Evolutionary conservation across 2,888 invertebrate genomes (phyloP), one percentile per base, ranked within the genome.

Genomic region (Leptinotarsa juncta): DNA sequence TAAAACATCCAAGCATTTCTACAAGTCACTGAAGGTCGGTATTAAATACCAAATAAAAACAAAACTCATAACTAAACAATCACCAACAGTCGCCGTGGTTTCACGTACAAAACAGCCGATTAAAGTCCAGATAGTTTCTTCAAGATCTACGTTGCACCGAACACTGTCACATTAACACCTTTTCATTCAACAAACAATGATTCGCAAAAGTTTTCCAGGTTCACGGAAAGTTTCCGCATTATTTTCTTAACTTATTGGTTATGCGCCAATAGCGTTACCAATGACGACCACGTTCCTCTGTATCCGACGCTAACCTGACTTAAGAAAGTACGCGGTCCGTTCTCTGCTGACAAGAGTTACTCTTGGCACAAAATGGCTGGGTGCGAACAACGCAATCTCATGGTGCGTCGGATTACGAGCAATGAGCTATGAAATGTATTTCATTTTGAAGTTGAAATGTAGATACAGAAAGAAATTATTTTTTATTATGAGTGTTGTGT

Each of bases 241-340:
- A 69, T 77, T 72, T 72, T 55, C 68, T 71, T 74, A 73, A 74
- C 53, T 62, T 74, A 62, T 50, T 70, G 76, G 76, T 71, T 73
- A 67, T 74, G 77, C 75, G 72, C 73, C 75, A 70, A 70, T 69
- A 75, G 75, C 77, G 77, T 77, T 73, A 76, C 77, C 72, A 70
- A 12, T 67, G 53, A 65, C 70, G 55, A 77, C 76, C 70, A 73
- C 73, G 75, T 77, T 78, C 77, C 75, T 72, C 57, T 77, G 69
- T 73, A 72, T 75, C 72, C 75, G 67, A 70, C 70, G 77, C 81
- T 80, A 79, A 82, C 80, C 82, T 79, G 79, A 80, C 82, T 83
- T 82, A 83, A 83, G 81, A 82, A 83, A 81, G 79, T 79, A 80
- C 73, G 78, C 73, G 72, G 73, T 79, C 79, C 81, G 80, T 80